Evolutionary conservation across 2,113 vertebrate species (phyloP).

Genomic region (Dicrurus megarhynchus): DNA sequence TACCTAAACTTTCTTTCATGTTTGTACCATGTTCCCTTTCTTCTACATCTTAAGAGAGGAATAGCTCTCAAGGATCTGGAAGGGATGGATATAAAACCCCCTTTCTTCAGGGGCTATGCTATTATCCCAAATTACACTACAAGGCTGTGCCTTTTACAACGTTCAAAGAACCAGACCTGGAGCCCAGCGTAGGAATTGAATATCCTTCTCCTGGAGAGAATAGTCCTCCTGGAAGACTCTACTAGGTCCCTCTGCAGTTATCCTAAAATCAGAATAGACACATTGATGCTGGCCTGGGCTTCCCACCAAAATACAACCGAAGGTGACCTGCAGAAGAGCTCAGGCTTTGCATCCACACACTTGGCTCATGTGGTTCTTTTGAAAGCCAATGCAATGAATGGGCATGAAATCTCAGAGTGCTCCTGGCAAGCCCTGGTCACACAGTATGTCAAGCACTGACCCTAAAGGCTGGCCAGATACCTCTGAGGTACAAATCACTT

Average conservation of each 20-base stretch:
- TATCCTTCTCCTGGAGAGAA: not conserved
- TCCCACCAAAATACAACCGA: not conserved
- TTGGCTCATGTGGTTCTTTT: fast-evolving
- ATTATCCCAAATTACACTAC: not conserved
- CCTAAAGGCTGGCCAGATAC: not conserved
- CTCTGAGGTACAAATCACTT: not conserved
- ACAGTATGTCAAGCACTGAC: not conserved
- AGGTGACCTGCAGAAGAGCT: not conserved
- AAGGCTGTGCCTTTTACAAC: not conserved
- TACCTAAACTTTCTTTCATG: not conserved
- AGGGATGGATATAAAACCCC: not conserved
- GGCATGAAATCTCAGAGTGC: not conserved
- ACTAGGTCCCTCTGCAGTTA: not conserved
- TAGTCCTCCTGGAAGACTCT: not conserved
- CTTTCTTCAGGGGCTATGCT: not conserved
- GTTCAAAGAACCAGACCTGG: not conserved
- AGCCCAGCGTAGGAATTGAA: not conserved
- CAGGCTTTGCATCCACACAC: not conserved
- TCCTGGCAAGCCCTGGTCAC: not conserved
- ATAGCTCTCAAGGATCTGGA: not conserved
- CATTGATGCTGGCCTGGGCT: not conserved
- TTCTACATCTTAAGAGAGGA: not conserved
- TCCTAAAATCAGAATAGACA: not conserved
- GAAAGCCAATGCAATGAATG: not conserved
- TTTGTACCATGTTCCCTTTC: not conserved